Evolutionary conservation across 2,888 invertebrate species (phyloP), one percentile per base, ranked within the genome.

Genomic region (Lapara coniferarum): DNA sequence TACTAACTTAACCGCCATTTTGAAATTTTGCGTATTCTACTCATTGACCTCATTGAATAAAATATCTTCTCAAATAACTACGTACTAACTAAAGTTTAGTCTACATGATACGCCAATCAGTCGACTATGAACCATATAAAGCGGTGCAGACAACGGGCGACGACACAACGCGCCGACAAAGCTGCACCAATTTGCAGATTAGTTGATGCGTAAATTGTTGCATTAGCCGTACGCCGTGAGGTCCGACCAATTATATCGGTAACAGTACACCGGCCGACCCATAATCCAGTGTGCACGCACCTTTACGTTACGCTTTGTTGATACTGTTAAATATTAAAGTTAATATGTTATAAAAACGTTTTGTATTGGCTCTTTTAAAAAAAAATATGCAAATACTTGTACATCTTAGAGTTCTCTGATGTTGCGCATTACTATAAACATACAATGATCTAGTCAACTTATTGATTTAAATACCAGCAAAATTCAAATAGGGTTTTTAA

Each of bases 181-280:
- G 91, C 89, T 84, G 82, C 84, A 87, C 89, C 91, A 92, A 93
- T 93, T 92, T 92, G 89, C 88, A 89, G 87, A 90, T 88, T 85
- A 89, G 85, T 81, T 88, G 91, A 89, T 90, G 91, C 92, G 90
- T 92, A 88, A 92, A 91, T 85, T 86, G 89, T 89, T 89, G 89
- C 89, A 88, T 91, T 90, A 90, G 89, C 87, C 84, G 63, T 79
- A 78, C 81, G 84, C 78, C 76, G 78, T 25, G 82, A 87, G 82
- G 85, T 78, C 79, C 77, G 78, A 82, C 83, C 86, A 88, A 90
- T 90, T 89, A 89, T 86, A 82, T 77, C 74, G 75, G 89, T 89
- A 90, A 90, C 84, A 82, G 82, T 86, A 90, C 82, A 85, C 81
- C 77, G 67, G 71, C 72, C 74, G 76, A 66, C 71, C 72, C 74